phyloP scores from a whole-genome alignment of 2,888 invertebrate species.

The Lypha dubia region DNA sequence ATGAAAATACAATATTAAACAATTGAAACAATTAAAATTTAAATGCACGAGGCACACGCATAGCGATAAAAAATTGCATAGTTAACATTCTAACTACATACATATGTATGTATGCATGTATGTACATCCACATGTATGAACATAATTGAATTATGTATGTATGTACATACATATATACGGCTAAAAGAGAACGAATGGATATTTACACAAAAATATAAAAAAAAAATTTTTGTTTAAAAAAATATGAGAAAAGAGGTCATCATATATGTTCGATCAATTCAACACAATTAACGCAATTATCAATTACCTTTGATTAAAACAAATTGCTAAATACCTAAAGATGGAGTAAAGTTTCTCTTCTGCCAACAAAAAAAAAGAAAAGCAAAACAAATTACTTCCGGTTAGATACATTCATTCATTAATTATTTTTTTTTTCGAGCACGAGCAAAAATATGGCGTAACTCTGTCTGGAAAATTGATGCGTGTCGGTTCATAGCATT shows the following conservation, averaged over 20 bases:
- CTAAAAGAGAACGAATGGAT: neutral
- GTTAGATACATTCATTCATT: no score
- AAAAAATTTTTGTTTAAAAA: neutral
- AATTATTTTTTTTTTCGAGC: no score
- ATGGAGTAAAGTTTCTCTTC: neutral
- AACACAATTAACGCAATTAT: conserved; percentile 5
- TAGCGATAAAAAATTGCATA: neutral
- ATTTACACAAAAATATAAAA: neutral
- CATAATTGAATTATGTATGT: conserved; percentile 40
- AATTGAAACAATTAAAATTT: conserved; percentile 53
- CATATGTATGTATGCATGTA: no score
- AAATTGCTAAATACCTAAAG: neutral
- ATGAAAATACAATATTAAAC: conserved; percentile 60
- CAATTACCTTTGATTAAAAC: conserved; percentile 13
- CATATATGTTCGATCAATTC: conserved; percentile 42
- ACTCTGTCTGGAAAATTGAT: no score
- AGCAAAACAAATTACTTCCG: neutral
- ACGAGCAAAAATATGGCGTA: no score
- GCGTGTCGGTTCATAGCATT: no score
- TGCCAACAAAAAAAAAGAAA: no score
- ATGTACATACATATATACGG: no score
- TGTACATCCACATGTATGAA: no score
- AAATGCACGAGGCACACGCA: neutral
- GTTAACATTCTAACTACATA: conserved; percentile 12
- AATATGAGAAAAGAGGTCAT: neutral